phyloP scores from a whole-genome alignment of 2,888 invertebrate genomes.

The Idaea straminata region DNA sequence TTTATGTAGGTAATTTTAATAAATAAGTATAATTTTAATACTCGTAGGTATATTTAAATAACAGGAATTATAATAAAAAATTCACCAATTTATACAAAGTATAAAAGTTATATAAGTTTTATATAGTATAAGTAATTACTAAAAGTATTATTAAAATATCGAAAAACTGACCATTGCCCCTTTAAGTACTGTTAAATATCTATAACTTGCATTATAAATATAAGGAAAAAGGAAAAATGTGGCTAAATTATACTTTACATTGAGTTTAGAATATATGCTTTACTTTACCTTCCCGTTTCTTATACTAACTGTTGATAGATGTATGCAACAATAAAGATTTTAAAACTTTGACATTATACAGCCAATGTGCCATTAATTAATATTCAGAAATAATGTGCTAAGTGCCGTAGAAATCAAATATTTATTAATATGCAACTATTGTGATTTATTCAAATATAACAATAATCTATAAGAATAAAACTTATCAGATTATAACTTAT shows the following conservation, averaged over 20 bases:
- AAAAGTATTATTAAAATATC: too few relatives aligned
- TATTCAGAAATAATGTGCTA: constrained; percentile 43
- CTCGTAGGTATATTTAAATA: too few relatives aligned
- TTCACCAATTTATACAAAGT: too few relatives aligned
- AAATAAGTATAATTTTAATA: too few relatives aligned
- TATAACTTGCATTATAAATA: constrained; percentile 32
- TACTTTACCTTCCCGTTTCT: constrained; percentile 43
- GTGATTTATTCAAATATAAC: neutral
- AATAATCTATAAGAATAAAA: constrained; percentile 1
- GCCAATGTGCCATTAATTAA: constrained; percentile 37
- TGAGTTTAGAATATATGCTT: constrained; percentile 77
- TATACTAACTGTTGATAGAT: constrained; percentile 26
- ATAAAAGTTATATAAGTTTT: too few relatives aligned
- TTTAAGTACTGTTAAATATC: constrained; percentile 41
- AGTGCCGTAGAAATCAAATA: constrained; percentile 37
- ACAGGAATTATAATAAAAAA: too few relatives aligned
- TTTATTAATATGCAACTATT: constrained; percentile 5
- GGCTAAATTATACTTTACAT: constrained; percentile 56
- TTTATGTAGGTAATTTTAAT: too few relatives aligned
- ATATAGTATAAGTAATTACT: too few relatives aligned
- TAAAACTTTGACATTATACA: constrained; percentile 33
- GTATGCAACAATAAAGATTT: constrained; percentile 30
- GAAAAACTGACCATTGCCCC: constrained; percentile 36
- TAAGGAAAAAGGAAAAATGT: constrained; percentile 38
- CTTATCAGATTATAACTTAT: constrained; percentile 19